Evolutionary conservation across 2,797 vertebrate species (phyloP).

Genomic region (Gymnocypris eckloni): DNA sequence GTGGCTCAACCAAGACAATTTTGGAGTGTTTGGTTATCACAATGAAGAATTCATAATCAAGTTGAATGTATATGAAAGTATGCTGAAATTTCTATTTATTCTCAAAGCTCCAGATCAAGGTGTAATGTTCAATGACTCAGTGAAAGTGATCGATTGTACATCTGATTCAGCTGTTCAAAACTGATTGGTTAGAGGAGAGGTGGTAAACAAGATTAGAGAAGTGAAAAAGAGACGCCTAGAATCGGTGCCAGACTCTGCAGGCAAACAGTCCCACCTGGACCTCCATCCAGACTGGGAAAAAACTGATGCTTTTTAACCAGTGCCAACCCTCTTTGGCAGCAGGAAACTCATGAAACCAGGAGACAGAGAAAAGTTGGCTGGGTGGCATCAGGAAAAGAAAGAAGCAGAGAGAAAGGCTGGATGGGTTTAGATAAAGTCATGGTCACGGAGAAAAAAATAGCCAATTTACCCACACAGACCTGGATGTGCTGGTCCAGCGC

Average conservation of each 20-base stretch:
- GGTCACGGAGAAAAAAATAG: slow-evolving; percentile 3
- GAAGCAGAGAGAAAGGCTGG: not conserved
- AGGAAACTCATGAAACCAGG: slow-evolving; percentile 25
- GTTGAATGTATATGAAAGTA: not conserved
- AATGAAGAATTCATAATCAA: not conserved
- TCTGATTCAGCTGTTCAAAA: slow-evolving; percentile 11
- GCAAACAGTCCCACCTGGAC: slow-evolving; percentile 22
- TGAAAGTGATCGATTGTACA: not conserved
- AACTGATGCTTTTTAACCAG: slow-evolving; percentile 4
- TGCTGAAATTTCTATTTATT: not conserved
- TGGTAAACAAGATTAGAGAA: slow-evolving; percentile 34
- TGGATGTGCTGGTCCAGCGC: not conserved
- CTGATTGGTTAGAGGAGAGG: slow-evolving; percentile 25
- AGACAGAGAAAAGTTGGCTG: slow-evolving; percentile 13
- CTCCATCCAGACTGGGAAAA: slow-evolving; percentile 8
- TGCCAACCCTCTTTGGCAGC: slow-evolving; percentile 22
- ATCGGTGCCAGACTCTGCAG: slow-evolving; percentile 15
- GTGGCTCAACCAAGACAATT: not conserved
- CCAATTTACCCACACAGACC: not conserved
- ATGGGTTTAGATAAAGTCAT: not conserved
- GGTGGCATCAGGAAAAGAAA: slow-evolving; percentile 17
- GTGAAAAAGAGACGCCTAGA: slow-evolving; percentile 12
- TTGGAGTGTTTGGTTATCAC: not conserved
- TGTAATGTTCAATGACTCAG: not conserved
- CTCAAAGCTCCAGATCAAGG: not conserved